Evolutionary conservation across 2,113 vertebrate species (phyloP), one percentile per base, ranked within the genome.

Genomic region (Lota lota): DNA sequence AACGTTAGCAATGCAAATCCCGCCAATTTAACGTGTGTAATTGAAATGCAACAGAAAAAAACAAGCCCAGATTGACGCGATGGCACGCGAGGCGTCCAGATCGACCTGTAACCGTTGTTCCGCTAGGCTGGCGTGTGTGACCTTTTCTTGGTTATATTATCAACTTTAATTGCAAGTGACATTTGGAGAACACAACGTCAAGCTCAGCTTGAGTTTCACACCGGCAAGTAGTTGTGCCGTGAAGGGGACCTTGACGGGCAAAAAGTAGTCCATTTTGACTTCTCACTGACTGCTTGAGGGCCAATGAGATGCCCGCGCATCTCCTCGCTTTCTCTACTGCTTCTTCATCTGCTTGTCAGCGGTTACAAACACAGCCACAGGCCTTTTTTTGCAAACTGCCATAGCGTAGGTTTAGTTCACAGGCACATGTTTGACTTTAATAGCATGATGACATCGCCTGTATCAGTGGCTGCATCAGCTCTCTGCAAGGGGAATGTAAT

Each of bases 141-240:
- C 92, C 92, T 93, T 92, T 91, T 80, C 88, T 20, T 69, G 62
- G 78, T 85, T 88, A 84, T 85, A 90, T 89, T 88, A 90, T 91
- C 87, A 87, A 76, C 80, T 90, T 89, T 91, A 93, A 93, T 93
- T 91, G 87, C 86, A 73, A 90, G 83, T 92, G 91, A 92, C 90
- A 92, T 92, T 93, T 91, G 87, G 67, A 78, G 87, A 90, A 91
- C 85, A 92, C 88, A 85, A 88, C 78, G 90, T 67, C 88, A 83
- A 75, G 85, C 87, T 88, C 87, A 81, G 67, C 77, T 5, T 21
- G 47, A 76, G 78, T 79, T 76, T 60, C 74, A 72, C 69, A 72
- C 79, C 78, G 83, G 78, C 81, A 85, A 86, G 84, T 83, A 78
- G 85, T 88, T 78, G 86, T 86, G 86, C 82, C n/a, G n/a, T n/a